Percentiles rank a stretch among this genome's conserved stretches.
phyloP scores from a whole-genome alignment of 2,888 invertebrate species.

The Bellardia pandia region DNA sequence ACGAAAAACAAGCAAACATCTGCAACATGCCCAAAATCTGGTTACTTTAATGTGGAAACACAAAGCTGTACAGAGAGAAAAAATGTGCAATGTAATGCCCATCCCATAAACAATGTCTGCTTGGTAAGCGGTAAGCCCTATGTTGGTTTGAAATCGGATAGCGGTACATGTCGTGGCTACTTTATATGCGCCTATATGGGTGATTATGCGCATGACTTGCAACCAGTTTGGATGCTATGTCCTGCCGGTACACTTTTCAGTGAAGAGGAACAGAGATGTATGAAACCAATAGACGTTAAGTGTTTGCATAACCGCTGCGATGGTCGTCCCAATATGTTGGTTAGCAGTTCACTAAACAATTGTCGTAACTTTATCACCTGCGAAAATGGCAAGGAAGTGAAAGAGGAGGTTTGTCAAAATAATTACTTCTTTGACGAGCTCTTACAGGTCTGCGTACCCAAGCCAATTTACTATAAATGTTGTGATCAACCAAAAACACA shows the following conservation, averaged over 20 bases:
- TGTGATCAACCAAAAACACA: constrained; percentile 74
- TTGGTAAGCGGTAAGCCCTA: constrained; percentile 32
- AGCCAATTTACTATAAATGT: constrained; percentile 76
- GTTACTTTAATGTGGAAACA: constrained; percentile 77
- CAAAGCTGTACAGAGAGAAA: constrained; percentile 74
- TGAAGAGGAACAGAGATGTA: constrained; percentile 65
- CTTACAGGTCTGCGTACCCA: constrained; percentile 75
- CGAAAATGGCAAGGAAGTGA: constrained; percentile 70
- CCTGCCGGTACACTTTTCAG: constrained; percentile 78
- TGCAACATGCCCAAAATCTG: background rate
- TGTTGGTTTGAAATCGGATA: constrained; percentile 38
- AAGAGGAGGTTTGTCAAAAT: constrained; percentile 74
- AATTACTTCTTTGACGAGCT: constrained; percentile 80
- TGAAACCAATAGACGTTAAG: constrained; percentile 73
- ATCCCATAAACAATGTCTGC: constrained; percentile 76
- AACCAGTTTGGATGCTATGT: constrained; percentile 79
- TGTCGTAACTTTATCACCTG: constrained; percentile 79
- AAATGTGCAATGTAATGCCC: constrained; percentile 75
- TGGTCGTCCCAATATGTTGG: constrained; percentile 78
- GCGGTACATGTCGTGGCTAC: constrained; percentile 79
- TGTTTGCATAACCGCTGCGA: constrained; percentile 81
- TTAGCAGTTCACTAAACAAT: constrained; percentile 76
- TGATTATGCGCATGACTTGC: constrained; percentile 74
- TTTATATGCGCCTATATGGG: constrained; percentile 76
- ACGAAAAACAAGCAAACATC: constrained; percentile 63